These are phyloP conservation scores for Andrena haemorrhoa DNA, from an alignment of 2,888 invertebrate genomes.

Conservation along the genomic window DNA sequence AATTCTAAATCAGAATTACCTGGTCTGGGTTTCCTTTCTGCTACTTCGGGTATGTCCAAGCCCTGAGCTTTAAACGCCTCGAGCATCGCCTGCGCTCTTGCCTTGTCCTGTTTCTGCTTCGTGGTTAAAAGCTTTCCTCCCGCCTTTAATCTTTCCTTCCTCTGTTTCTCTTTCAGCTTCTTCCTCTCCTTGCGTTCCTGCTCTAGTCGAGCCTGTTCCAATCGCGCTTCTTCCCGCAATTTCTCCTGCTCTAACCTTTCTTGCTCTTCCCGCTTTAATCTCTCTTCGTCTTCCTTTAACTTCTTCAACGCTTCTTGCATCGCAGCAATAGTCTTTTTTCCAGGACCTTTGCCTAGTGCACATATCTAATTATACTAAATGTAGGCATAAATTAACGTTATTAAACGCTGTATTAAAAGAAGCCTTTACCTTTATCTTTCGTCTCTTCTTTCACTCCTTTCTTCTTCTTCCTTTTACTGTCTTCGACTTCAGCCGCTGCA, in stretches of 20 bases:
- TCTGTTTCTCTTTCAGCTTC: slow-evolving; percentile 96
- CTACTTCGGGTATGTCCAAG: slow-evolving; percentile 91
- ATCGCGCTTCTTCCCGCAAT: slow-evolving; percentile 90
- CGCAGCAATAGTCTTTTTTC: slow-evolving; percentile 94
- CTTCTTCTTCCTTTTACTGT: slow-evolving; percentile 85
- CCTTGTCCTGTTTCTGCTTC: slow-evolving; percentile 96
- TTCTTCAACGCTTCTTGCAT: slow-evolving; percentile 96
- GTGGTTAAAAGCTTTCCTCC: slow-evolving; percentile 97
- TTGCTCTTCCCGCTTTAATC: slow-evolving; percentile 90
- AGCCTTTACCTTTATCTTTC: slow-evolving; percentile 82
- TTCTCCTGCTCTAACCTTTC: slow-evolving; percentile 91
- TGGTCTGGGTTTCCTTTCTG: slow-evolving; percentile 86
- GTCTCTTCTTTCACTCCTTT: slow-evolving; percentile 85
- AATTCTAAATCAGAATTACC: slow-evolving; percentile 83
- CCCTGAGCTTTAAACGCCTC: slow-evolving; percentile 96
- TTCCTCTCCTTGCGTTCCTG: slow-evolving; percentile 94
- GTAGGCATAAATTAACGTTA: slow-evolving; percentile 37
- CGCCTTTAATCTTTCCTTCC: slow-evolving; percentile 96
- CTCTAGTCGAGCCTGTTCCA: slow-evolving; percentile 92
- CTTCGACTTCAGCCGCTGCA: slow-evolving; percentile 83
- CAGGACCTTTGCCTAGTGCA: slow-evolving; percentile 88
- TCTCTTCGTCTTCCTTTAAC: slow-evolving; percentile 95
- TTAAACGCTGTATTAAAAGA: slow-evolving; percentile 11
- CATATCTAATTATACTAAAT: slow-evolving; percentile 54
- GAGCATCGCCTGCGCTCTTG: slow-evolving; percentile 94